phyloP scores from a whole-genome alignment of 2,113 vertebrate species.

The Machaerirhynchus nigripectus region DNA sequence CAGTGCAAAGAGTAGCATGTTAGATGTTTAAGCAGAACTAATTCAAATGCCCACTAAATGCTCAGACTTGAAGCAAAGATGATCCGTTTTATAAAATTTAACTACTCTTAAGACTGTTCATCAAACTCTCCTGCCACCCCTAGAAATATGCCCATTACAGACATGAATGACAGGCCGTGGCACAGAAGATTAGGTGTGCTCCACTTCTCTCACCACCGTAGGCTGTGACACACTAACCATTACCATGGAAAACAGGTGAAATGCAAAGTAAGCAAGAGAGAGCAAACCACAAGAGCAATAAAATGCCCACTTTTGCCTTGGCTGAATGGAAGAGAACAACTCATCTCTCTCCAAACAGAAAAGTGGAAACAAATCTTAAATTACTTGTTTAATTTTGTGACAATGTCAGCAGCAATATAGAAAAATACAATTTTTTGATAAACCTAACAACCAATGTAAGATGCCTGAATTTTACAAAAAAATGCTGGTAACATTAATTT shows the following conservation, averaged over 20 bases:
- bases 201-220: not conserved
- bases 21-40: not conserved
- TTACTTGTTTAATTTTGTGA: not conserved
- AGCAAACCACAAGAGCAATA: not conserved
- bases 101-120: not conserved
- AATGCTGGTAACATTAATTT: not conserved
- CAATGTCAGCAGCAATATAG: not conserved
- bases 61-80: not conserved
- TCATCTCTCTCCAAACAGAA: not conserved
- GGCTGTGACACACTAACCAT: not conserved
- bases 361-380: not conserved
- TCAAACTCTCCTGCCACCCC: not conserved
- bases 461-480: not conserved
- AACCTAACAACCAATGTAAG: not conserved
- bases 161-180: not conserved
- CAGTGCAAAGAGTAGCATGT: not conserved
- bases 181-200: not conserved
- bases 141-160: not conserved
- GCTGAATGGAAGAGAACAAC: not conserved
- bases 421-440: not conserved
- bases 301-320: not conserved
- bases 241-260: not conserved
- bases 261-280: not conserved
- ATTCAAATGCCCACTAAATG: not conserved
- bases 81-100: not conserved